Evolutionary conservation across 2,888 invertebrate genomes (phyloP).

Genomic region (Nomada goodeniana): DNA sequence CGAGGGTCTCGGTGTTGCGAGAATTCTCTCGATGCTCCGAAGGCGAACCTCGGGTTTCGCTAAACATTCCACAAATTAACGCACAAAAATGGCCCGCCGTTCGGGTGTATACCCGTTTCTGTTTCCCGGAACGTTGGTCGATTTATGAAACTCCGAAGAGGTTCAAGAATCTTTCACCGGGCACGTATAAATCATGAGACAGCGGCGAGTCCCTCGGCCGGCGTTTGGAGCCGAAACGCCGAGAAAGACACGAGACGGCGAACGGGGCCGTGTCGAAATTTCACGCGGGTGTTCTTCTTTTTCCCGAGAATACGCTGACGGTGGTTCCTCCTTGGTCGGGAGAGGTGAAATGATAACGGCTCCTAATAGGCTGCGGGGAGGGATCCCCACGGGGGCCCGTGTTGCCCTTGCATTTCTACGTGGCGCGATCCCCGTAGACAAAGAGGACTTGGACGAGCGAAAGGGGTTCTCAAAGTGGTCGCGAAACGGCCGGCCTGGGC

Average conservation of each 20-base stretch:
- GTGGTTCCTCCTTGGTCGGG: conserved; percentile 5
- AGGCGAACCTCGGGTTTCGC: not conserved
- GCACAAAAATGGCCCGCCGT: conserved; percentile 24
- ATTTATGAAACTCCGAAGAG: conserved; percentile 51
- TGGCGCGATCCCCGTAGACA: conserved; percentile 65
- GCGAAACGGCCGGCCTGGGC: conserved; percentile 28
- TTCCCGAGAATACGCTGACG: conserved; percentile 15
- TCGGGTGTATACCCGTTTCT: conserved; percentile 3
- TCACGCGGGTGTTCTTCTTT: conserved; percentile 40
- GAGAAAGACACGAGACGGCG: not conserved
- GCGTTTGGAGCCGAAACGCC: conserved; percentile 22
- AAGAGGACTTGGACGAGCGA: conserved; percentile 62
- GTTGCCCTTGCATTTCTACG: not conserved
- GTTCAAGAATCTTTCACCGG: conserved; percentile 33
- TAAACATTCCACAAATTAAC: conserved; percentile 44
- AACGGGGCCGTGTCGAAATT: conserved; percentile 56
- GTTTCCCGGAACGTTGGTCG: conserved; percentile 38
- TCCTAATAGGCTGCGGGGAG: conserved; percentile 72
- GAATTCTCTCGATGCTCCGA: not conserved
- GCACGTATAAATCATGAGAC: conserved; percentile 42
- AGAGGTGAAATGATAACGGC: conserved; percentile 69
- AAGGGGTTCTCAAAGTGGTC: conserved; percentile 62
- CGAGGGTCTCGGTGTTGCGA: not conserved
- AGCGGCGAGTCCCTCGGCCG: conserved; percentile 6
- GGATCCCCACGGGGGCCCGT: conserved; percentile 29